Evolutionary conservation across 2,797 vertebrate species (phyloP).

Genomic region (Brachymystax lenok): DNA sequence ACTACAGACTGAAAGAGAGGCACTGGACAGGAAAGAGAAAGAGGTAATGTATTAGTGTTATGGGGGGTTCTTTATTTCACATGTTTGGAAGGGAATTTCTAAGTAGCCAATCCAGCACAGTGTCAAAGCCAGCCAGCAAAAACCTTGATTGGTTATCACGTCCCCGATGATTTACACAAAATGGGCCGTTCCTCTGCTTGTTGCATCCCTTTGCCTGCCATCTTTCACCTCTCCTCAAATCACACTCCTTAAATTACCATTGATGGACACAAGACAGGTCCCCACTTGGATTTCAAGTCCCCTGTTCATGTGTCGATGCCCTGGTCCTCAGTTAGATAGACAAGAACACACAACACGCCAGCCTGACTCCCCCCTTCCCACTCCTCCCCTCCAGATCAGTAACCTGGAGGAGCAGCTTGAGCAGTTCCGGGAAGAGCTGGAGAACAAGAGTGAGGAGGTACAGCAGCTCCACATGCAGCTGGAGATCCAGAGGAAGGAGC

Average conservation of each 20-base stretch:
- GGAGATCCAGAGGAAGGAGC: slow-evolving; percentile 95
- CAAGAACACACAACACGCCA: background rate
- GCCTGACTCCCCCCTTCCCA: background rate
- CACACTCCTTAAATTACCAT: background rate
- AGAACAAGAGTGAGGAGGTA: slow-evolving; percentile 98
- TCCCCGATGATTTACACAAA: background rate
- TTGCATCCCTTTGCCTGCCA: background rate
- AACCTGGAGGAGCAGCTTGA: slow-evolving; percentile 98
- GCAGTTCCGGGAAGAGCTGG: slow-evolving; percentile 95
- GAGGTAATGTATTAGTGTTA: slow-evolving; percentile 78
- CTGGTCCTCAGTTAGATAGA: background rate
- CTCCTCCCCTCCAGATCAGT: slow-evolving; percentile 76
- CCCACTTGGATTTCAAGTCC: background rate
- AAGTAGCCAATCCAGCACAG: background rate
- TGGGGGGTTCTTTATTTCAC: background rate
- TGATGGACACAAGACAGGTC: background rate
- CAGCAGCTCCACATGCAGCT: slow-evolving; percentile 98
- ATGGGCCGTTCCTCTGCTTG: background rate
- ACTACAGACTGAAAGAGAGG: slow-evolving; percentile 93
- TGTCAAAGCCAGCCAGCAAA: background rate
- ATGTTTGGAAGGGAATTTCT: background rate
- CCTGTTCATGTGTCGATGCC: background rate
- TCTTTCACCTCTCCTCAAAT: background rate
- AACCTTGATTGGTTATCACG: no score
- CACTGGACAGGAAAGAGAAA: slow-evolving; percentile 95